Evolutionary conservation across 2,797 vertebrate species (phyloP), one percentile per base, ranked within the genome.

Genomic region (Neopelma chrysocephalum): DNA sequence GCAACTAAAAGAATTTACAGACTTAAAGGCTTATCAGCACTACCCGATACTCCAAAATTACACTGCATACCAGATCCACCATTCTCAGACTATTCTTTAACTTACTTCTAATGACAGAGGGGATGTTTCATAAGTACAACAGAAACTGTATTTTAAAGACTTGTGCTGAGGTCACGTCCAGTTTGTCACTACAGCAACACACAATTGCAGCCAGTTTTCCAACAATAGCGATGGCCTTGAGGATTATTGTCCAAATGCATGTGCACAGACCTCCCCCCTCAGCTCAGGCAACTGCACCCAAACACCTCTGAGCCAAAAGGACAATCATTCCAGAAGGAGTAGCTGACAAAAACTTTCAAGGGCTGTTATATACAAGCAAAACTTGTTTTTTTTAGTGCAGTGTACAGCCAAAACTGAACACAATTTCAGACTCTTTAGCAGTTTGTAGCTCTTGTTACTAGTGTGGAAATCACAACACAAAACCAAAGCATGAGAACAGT

Each of bases 131-230:
- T 4, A 76, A 79, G 56, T 53, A 69, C 58, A 83, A 34, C 29
- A 65, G 64, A 70, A 94, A 53, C 5, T 6, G 22, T 53, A 66
- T 68, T 88, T 90, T 82, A 61, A 78, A 91, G 84, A 72, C 56
- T 22, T 27, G 32, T 53, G 53, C 38, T 77, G 86, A 92, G 71
- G 77, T 84, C 70, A 82, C 0, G 0, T 56, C 70, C 91, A 89
- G 48, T 66, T 95, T 90, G 64, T 61, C 87, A 92, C 78, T 91
- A 85, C 60, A 95, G 81, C 68, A 95, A 96, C 78, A 32, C 4
- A 34, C 68, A 60, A 89, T 5, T 77, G 61, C 78, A 87, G 90
- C 68, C 75, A 47, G 60, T 83, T 81, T 89, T 62, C 34, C 64
- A 95, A 85, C 93, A 95, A 76, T 2, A 85, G 92, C 7, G 31